Evolutionary conservation across 2,888 invertebrate species (phyloP).

Genomic region (Myathropa florea): DNA sequence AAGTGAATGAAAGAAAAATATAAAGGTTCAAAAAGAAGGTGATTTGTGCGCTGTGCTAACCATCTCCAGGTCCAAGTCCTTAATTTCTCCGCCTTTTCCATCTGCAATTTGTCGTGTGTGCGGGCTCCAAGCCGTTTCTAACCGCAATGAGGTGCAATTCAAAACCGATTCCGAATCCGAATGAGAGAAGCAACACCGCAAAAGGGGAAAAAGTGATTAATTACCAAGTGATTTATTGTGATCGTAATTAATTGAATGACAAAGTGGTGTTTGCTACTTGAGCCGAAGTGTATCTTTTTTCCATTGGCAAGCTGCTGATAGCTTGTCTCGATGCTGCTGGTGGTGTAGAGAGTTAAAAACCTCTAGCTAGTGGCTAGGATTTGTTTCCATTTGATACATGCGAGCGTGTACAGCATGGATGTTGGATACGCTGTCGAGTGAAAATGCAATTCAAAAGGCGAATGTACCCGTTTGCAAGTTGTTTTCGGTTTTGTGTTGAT

Average conservation of each 20-base stretch:
- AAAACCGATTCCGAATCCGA: constrained; percentile 13
- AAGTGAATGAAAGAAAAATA: constrained; percentile 18
- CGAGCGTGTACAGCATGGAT: background rate
- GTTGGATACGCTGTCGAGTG: constrained; percentile 31
- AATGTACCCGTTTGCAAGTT: constrained; percentile 30
- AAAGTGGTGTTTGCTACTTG: constrained; percentile 68
- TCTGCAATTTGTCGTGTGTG: constrained; percentile 37
- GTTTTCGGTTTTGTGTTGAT: constrained; percentile 7
- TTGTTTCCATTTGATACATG: background rate
- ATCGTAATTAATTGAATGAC: constrained; percentile 71
- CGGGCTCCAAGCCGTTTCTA: constrained; percentile 15
- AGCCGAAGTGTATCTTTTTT: constrained; percentile 53
- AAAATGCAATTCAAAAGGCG: constrained; percentile 47
- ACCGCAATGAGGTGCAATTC: constrained; percentile 49
- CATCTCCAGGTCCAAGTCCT: constrained; percentile 44
- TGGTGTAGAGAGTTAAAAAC: constrained; percentile 27
- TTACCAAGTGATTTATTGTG: constrained; percentile 71
- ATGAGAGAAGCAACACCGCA: constrained; percentile 23
- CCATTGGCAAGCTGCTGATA: constrained; percentile 6
- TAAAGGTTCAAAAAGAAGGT: constrained; percentile 31
- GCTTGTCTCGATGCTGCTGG: background rate
- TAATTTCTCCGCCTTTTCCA: constrained; percentile 41
- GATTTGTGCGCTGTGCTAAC: constrained; percentile 51
- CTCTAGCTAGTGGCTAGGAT: constrained; percentile 17
- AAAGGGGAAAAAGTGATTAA: constrained; percentile 65